Evolutionary conservation across 2,113 vertebrate species (phyloP).

Genomic region (Fulica atra): DNA sequence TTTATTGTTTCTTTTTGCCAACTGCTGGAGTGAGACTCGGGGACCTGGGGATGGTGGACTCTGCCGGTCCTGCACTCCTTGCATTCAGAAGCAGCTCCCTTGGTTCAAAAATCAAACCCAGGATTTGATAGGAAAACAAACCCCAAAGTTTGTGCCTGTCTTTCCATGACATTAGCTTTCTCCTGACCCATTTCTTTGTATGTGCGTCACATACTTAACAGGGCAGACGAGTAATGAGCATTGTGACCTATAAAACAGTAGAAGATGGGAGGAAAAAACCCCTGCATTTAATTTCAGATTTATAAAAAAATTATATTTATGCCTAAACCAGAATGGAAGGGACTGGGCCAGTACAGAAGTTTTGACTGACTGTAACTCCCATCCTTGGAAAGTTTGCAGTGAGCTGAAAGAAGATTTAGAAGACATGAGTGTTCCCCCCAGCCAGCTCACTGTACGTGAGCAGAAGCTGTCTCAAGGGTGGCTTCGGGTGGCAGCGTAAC

Average conservation of each 20-base stretch:
- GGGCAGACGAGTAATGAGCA: neutral
- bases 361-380: neutral
- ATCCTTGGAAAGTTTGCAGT: neutral
- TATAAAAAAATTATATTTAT: neutral
- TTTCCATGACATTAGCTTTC: neutral
- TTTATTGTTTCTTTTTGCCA: neutral
- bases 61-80: neutral
- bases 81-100: neutral
- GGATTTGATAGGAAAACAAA: neutral
- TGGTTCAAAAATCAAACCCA: neutral
- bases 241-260: neutral
- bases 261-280: neutral
- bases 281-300: neutral
- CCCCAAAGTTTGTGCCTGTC: neutral
- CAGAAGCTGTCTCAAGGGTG: neutral
- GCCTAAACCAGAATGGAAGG: neutral
- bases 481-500: neutral
- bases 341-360: neutral
- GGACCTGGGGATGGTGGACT: neutral
- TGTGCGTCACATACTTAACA: fast-evolving
- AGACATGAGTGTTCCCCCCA: neutral
- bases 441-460: neutral
- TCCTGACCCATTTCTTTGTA: neutral
- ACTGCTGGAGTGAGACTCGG: neutral
- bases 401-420: neutral